Conservation (phyloP, 2,888 invertebrate species). For the Spatulosminthurus flaviceps region DNA sequence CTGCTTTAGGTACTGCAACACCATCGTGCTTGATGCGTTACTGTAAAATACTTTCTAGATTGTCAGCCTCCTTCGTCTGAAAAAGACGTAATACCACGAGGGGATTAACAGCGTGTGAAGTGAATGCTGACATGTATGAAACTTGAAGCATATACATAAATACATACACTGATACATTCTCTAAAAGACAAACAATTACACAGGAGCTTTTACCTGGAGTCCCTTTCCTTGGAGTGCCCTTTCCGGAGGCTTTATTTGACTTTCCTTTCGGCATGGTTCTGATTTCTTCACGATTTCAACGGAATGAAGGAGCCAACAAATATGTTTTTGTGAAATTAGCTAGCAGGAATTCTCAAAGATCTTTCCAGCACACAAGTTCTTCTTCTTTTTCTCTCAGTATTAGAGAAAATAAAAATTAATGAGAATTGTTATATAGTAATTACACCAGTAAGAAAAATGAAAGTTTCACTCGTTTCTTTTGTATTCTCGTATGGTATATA, state of each 20-base stretch:
- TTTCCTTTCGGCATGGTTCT: constrained; percentile 42
- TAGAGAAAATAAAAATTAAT: no score
- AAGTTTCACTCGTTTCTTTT: not conserved
- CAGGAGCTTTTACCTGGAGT: constrained; percentile 10
- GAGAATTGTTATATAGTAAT: no score
- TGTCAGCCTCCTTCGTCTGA: not conserved
- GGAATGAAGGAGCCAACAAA: no score
- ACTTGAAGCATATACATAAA: not conserved
- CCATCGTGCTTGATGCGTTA: not conserved
- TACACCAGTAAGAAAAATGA: not conserved
- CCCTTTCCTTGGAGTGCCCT: constrained; percentile 32
- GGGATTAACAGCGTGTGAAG: not conserved
- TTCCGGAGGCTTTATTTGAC: constrained; percentile 24
- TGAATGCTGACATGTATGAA: no score
- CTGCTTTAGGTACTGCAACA: constrained; percentile 4
- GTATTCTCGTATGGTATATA: no score
- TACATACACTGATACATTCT: not conserved
- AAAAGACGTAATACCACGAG: not conserved
- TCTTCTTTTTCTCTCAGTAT: no score
- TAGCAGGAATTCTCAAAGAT: no score
- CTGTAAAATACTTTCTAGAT: not conserved
- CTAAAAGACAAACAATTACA: not conserved
- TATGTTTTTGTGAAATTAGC: no score
- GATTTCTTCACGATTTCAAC: no score
- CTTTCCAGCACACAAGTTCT: no score